Evolutionary conservation across 2,888 invertebrate genomes (phyloP), one percentile per base, ranked within the genome.

Genomic region (Leucophenga maculata): DNA sequence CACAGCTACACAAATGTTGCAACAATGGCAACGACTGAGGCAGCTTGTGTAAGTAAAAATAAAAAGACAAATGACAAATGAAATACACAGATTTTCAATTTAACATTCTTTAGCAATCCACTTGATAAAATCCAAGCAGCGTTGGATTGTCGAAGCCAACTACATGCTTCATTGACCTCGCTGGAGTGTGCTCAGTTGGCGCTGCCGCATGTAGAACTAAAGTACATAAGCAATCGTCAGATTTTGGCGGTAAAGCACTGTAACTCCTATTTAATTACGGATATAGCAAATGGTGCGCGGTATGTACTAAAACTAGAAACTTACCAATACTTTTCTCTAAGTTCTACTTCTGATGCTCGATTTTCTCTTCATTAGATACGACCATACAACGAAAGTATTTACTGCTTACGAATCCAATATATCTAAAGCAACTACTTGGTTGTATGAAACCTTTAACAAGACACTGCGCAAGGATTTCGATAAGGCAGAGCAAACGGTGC

Each of bases 191-290:
- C 88, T 1, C 87, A 88, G 68, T 65, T 87, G 26, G 79, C 88
- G 3, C 71, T 89, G 74, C 88, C 89, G 0, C 86, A 88, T 70
- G 89, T 88, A 13, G 88, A 89, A 64, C 82, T 89, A 1, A 86
- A 86, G 70, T 83, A 83, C 46, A 82, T 87, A 22, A 89, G 87
- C 67, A 83, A 86, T 72, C 84, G 88, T 39, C 89, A 89, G 71
- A 75, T 84, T 31, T 67, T 88, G 20, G 87, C 88, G 0, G 88
- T 88, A 6, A 82, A 83, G 62, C 88, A 89, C 71, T 85, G 87
- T 14, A 87, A 86, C 62, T 84, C 84, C 1, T 89, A 88, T 69
- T 75, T 88, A 66, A 78, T 89, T 32, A 89, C 88, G 0, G 88
- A 89, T 71, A 83, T 89, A 67, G 87, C 86, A n/a, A 86, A 87